Percentiles rank a stretch among this genome's conserved stretches.
These are phyloP conservation scores for Ophthalmolycus amberensis DNA, from an alignment of 2,113 vertebrate genomes.

Conservation along the genomic window DNA sequence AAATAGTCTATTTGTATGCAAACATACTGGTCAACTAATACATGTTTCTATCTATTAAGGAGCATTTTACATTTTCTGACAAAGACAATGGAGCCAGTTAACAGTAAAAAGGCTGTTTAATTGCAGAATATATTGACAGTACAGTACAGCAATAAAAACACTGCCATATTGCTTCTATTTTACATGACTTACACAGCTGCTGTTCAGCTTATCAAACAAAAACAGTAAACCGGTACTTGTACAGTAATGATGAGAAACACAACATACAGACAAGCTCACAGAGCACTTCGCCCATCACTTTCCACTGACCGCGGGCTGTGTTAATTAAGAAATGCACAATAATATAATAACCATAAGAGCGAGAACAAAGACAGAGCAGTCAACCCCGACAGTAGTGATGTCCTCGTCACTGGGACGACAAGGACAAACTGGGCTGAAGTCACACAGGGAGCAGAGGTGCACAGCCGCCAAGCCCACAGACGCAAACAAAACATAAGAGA, in stretches of 20 bases:
- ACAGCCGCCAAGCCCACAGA: slow-evolving; percentile 60
- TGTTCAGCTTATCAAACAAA: slow-evolving; percentile 70
- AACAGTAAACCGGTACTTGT: slow-evolving; percentile 69
- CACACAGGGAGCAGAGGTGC: slow-evolving; percentile 55
- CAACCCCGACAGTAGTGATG: slow-evolving; percentile 13
- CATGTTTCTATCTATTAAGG: neutral
- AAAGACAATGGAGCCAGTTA: slow-evolving; percentile 32
- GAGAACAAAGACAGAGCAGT: slow-evolving; percentile 61
- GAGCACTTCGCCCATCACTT: slow-evolving; percentile 49
- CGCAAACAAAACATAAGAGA: slow-evolving; percentile 34
- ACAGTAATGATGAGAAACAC: slow-evolving; percentile 72
- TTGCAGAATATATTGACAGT: slow-evolving; percentile 80
- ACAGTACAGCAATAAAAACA: slow-evolving; percentile 79
- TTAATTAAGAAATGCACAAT: slow-evolving; percentile 65
- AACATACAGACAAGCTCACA: slow-evolving; percentile 70
- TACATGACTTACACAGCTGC: slow-evolving; percentile 76
- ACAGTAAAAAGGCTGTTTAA: slow-evolving; percentile 79
- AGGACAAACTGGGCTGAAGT: slow-evolving; percentile 47
- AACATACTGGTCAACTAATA: neutral
- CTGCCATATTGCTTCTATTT: slow-evolving; percentile 77
- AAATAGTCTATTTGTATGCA: neutral
- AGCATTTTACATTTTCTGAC: neutral
- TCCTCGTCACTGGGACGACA: slow-evolving; percentile 33
- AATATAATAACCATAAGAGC: slow-evolving; percentile 66
- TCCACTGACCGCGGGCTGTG: slow-evolving; percentile 51